phyloP scores from a whole-genome alignment of 2,888 invertebrate genomes.

The Brachypalpus laphriformis region DNA sequence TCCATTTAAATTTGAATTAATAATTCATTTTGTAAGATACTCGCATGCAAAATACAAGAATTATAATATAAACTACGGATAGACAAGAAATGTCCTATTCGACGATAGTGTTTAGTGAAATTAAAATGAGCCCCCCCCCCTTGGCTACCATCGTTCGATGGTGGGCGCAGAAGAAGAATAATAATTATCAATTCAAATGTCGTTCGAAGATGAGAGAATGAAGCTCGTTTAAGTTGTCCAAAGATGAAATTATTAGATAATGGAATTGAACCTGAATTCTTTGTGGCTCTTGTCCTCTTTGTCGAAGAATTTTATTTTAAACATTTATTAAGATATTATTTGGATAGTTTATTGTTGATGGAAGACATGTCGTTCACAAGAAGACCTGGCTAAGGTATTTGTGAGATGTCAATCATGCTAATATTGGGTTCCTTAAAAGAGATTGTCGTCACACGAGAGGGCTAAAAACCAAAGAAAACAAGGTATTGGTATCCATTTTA shows the following conservation, averaged over 20 bases:
- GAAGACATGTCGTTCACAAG: not conserved
- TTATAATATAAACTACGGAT: conserved; percentile 18
- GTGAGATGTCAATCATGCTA: too few species aligned
- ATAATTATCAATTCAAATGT: conserved; percentile 56
- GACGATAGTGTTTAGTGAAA: conserved; percentile 32
- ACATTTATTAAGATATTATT: not conserved
- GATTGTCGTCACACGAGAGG: too few species aligned
- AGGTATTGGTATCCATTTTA: too few species aligned
- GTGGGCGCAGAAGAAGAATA: conserved; percentile 1
- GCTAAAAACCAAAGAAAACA: too few species aligned
- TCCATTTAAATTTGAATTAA: conserved; percentile 50
- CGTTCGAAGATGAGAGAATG: conserved; percentile 5
- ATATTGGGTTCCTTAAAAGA: too few species aligned
- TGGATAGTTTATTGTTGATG: not conserved
- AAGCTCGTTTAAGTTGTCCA: conserved; percentile 25
- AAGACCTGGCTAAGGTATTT: too few species aligned
- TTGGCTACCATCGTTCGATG: not conserved
- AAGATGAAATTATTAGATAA: conserved; percentile 28
- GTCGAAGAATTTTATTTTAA: not conserved
- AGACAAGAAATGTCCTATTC: conserved; percentile 16
- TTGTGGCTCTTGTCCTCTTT: not conserved
- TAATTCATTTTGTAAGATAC: conserved; percentile 35
- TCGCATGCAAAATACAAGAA: conserved; percentile 2
- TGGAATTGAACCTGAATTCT: conserved; percentile 4
- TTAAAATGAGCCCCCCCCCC: conserved; percentile 9